Percentiles rank a stretch among this genome's conserved stretches.
These are phyloP conservation scores for Sisyra terminalis DNA, from an alignment of 2,888 invertebrate species.

Conservation along the genomic window DNA sequence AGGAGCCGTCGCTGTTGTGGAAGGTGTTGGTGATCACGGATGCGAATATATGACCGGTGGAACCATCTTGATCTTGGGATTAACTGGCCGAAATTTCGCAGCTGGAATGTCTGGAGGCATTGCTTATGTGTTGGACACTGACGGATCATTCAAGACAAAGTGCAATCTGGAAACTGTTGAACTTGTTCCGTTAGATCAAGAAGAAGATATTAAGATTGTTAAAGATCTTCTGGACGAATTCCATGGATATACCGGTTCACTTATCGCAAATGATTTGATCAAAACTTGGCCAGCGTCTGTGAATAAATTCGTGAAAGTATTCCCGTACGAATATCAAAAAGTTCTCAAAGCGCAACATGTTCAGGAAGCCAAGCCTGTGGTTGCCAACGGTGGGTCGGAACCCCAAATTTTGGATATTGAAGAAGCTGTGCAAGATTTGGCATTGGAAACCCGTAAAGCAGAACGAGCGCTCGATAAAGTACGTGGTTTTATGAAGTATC, in stretches of 20 bases:
- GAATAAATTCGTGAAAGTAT: slow-evolving; percentile 66
- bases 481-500: slow-evolving; percentile 92
- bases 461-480: slow-evolving; percentile 72
- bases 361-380: slow-evolving; percentile 12
- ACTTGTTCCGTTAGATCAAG: slow-evolving; percentile 58
- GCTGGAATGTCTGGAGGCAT: slow-evolving; percentile 96
- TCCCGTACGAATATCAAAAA: slow-evolving; percentile 92
- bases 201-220: slow-evolving; percentile 63
- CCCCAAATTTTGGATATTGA: slow-evolving; percentile 57
- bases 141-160: slow-evolving; percentile 67
- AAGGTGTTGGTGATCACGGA: slow-evolving; percentile 98
- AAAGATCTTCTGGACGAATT: slow-evolving; percentile 70
- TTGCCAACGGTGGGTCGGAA: slow-evolving; percentile 19
- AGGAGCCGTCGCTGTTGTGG: slow-evolving; percentile 87
- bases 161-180: slow-evolving; percentile 97
- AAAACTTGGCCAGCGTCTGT: slow-evolving; percentile 57
- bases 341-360: slow-evolving; percentile 54
- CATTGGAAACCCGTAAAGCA: slow-evolving; percentile 60
- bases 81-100: slow-evolving; percentile 95
- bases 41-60: slow-evolving; percentile 99
- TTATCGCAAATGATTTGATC: slow-evolving; percentile 41
- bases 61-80: slow-evolving; percentile 73
- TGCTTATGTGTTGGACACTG: slow-evolving; percentile 86
- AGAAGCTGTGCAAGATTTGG: slow-evolving; percentile 65
- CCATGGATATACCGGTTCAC: slow-evolving; percentile 61